Evolutionary conservation across 2,113 vertebrate species (phyloP), one percentile per base, ranked within the genome.

Genomic region (Xiphias gladius): DNA sequence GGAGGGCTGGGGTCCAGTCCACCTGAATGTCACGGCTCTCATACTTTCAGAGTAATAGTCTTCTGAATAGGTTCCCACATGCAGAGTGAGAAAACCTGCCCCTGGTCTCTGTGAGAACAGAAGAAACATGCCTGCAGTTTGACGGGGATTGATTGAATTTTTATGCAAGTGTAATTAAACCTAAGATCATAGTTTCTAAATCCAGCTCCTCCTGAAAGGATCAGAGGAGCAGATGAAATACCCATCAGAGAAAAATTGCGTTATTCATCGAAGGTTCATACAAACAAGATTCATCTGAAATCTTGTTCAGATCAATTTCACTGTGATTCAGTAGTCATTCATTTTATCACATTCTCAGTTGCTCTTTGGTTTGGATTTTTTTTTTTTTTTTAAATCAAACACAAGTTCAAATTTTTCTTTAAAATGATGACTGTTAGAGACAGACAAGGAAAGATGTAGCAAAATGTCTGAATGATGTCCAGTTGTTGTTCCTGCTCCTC

Each of bases 41-140:
- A 35, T 24, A n/a, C 66, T 79, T 61, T 43, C 67, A 54, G 72
- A 65, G 55, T 74, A 84, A 80, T 65, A 63, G 59, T 73, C 66
- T 9, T 90, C 50, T 71, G 85, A 90, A 89, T 76, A 58, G 67
- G 66, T 81, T 90, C 79, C 85, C 86, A 55, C 81, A 73, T 50
- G 82, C 84, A 73, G 67, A 76, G 62, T n/a, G 55, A 78, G 70
- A 83, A 82, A 80, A 76, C 39, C 68, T 68, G 80, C 67, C 83
- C 52, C 79, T 30, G 22, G 43, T 71, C 14, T 73, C 48, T 55
- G n/a, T 48, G 61, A 66, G 63, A 80, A 65, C 64, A 76, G 66
- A 26, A 78, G 75, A 62, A 73, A 54, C 61, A 41, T 1, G 17
- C 64, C 78, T 52, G 79, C 73, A 69, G 64, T 63, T 75, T 76